A percentile compares a stretch with the other conserved stretches of the same genome.
phyloP scores from a whole-genome alignment of 1,140 invertebrate species.

The Drosophila virilis region DNA sequence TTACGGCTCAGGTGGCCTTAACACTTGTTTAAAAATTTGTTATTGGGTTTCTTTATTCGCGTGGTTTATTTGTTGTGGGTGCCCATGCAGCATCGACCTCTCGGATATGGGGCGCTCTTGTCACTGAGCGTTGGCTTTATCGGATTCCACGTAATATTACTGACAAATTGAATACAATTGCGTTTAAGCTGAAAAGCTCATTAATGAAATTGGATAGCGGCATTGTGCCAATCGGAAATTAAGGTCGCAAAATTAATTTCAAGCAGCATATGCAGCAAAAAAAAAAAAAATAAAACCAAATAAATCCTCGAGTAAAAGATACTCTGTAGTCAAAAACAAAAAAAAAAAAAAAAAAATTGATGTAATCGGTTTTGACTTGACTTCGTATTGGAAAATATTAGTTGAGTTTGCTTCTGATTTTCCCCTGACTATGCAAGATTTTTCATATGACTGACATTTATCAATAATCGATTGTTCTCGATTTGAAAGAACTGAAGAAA shows the following conservation, averaged over 20 bases:
- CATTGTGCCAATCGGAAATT: slow-evolving; percentile 37
- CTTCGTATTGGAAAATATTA: too few relatives aligned
- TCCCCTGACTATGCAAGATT: too few relatives aligned
- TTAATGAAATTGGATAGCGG: slow-evolving; percentile 77
- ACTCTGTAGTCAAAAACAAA: not conserved
- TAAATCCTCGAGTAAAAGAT: not conserved
- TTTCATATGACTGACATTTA: too few relatives aligned
- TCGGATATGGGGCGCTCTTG: slow-evolving; percentile 41
- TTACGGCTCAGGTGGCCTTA: slow-evolving; percentile 68
- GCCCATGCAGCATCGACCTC: slow-evolving; percentile 3
- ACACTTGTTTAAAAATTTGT: slow-evolving; percentile 82
- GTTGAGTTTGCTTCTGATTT: too few relatives aligned
- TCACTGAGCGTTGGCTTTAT: slow-evolving; percentile 75
- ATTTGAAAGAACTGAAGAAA: not conserved
- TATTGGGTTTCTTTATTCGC: slow-evolving; percentile 73
- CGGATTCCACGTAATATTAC: slow-evolving; percentile 74
- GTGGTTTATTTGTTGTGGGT: slow-evolving; percentile 63
- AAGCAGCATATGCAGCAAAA: slow-evolving; percentile 48
- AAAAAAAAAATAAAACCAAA: slow-evolving; percentile 9
- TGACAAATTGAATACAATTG: slow-evolving; percentile 81
- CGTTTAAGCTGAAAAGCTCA: slow-evolving; percentile 79
- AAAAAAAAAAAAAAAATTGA: not conserved
- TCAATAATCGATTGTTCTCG: not conserved
- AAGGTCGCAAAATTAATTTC: slow-evolving; percentile 63
- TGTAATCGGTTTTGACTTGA: too few relatives aligned